phyloP scores from a whole-genome alignment of 1,140 invertebrate species.

The Bombus affinis region DNA sequence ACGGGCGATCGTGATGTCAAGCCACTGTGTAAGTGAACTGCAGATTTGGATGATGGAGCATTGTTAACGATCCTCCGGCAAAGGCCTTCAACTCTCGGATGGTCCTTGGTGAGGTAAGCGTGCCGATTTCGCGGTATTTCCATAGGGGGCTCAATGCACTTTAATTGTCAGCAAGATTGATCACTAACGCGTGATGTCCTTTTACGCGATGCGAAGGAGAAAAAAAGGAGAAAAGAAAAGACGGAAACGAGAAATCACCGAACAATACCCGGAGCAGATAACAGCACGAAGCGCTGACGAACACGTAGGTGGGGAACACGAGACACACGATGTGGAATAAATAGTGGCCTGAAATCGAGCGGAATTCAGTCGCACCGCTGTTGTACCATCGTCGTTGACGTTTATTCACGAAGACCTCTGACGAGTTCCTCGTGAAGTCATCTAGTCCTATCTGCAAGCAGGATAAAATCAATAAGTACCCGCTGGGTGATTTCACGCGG shows the following conservation, averaged over 20 bases:
- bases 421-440: constrained; percentile 1
- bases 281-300: constrained; percentile 55
- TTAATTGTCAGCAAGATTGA: constrained; percentile 16
- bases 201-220: neutral
- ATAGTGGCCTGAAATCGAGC: constrained; percentile 71
- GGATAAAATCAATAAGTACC: constrained; percentile 24
- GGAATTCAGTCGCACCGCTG: constrained; percentile 68
- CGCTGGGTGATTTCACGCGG: constrained; percentile 1
- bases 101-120: constrained; percentile 21
- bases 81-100: constrained; percentile 6
- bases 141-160: constrained; percentile 21
- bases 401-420: constrained; percentile 11
- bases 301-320: constrained; percentile 67
- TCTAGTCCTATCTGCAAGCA: neutral
- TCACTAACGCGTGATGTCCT: constrained; percentile 5
- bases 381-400: constrained; percentile 58
- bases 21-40: neutral
- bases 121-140: constrained; percentile 30
- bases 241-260: constrained; percentile 64
- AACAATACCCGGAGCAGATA: constrained; percentile 69
- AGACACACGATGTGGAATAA: constrained; percentile 68
- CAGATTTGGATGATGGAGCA: neutral
- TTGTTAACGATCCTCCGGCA: neutral
- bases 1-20: neutral
- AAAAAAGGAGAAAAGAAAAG: constrained; percentile 26